phyloP scores from a whole-genome alignment of 2,888 invertebrate species.

The Lymantria dispar region DNA sequence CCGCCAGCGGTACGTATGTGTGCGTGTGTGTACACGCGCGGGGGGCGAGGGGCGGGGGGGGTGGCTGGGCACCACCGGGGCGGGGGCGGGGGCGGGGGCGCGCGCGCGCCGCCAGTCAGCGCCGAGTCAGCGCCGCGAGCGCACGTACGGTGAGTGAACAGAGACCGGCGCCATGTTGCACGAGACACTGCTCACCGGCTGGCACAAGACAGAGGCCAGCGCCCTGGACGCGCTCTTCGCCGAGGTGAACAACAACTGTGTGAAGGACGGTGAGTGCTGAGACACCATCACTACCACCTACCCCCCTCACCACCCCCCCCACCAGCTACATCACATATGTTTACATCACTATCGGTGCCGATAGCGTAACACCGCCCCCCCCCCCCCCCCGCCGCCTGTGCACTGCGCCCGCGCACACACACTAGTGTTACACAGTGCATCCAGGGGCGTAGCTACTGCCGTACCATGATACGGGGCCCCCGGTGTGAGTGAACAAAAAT shows the following conservation, averaged over 20 bases:
- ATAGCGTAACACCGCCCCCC: no score
- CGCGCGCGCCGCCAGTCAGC: conserved; percentile 31
- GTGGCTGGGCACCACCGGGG: background rate
- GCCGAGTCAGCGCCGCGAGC: conserved; percentile 29
- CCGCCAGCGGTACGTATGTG: no score
- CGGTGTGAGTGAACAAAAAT: no score
- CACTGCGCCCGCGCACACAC: no score
- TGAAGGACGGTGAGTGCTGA: conserved; percentile 52
- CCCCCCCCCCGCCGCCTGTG: no score
- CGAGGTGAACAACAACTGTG: conserved; percentile 67
- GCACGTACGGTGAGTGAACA: conserved; percentile 27
- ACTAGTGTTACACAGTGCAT: no score
- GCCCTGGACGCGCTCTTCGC: conserved; percentile 66
- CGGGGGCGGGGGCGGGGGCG: conserved; percentile 22
- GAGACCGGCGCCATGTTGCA: conserved; percentile 58
- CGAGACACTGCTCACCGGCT: conserved; percentile 59
- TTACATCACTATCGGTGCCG: no score
- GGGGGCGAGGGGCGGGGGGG: background rate
- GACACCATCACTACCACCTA: background rate
- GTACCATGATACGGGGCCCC: no score
- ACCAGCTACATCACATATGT: no score
- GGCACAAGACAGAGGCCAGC: conserved; percentile 55
- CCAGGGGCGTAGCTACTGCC: no score
- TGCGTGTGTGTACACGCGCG: no score
- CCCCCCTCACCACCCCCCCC: no score